phyloP scores from a whole-genome alignment of 2,113 vertebrate species.

The Mirza zaza region DNA sequence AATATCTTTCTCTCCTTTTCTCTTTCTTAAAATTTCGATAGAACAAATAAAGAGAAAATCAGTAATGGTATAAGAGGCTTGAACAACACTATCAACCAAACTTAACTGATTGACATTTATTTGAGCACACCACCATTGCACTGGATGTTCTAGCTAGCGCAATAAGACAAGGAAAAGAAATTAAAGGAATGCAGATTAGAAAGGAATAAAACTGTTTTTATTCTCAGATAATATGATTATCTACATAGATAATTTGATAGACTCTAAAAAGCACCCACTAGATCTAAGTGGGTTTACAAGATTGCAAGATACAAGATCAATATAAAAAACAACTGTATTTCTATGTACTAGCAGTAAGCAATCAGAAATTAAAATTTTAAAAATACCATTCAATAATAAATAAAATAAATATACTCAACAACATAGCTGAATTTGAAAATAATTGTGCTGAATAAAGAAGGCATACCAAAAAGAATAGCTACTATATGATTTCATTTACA shows the following conservation, averaged over 20 bases:
- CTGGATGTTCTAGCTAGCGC: neutral
- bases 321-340: neutral
- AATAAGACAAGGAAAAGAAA: conserved; percentile 15
- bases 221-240: neutral
- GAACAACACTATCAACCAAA: neutral
- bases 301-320: neutral
- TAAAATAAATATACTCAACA: neutral
- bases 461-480: neutral
- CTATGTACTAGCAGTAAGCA: neutral
- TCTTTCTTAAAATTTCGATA: neutral
- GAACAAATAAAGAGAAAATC: neutral
- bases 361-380: neutral
- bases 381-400: neutral
- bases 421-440: conserved; percentile 2
- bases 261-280: neutral
- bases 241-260: neutral
- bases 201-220: neutral
- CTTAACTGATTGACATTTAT: neutral
- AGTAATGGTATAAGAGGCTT: neutral
- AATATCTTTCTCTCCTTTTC: neutral
- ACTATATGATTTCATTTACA: neutral
- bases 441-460: conserved; percentile 7
- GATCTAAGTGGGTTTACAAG: neutral
- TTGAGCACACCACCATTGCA: neutral
- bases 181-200: neutral